Evolutionary conservation across 2,888 invertebrate species (phyloP), one percentile per base, ranked within the genome.

Genomic region (Ectemnius continuus): DNA sequence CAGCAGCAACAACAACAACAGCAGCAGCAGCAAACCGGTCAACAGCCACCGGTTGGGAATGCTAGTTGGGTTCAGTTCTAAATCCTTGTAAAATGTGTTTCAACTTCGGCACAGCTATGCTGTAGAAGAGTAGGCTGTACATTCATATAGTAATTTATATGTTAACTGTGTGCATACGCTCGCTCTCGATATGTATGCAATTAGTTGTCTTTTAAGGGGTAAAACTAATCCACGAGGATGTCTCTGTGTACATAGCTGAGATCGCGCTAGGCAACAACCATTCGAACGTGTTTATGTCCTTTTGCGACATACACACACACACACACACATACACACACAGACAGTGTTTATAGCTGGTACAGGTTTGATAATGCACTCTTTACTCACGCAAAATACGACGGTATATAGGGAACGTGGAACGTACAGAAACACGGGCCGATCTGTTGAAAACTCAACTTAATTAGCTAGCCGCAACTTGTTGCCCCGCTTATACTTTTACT

Each of bases 1-100:
- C 87, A 88, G 69, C 75, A 85, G 48, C 73, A 78, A 20, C 52
- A 47, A n/a, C 47, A 47, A n/a, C 47, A 47, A 47, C 47, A 47
- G 5, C 47, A 47, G 2, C 87, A 88, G 69, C 75, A 85, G 48
- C 73, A 78, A 23, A 81, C 84, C 48, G 76, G 83, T 20, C 76
- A 83, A 69, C 78, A 87, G 5, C 71, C 88, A 45, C 73, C 85
- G 56, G 75, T 84, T 18, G 80, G 86, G 14, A 91, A 91, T 83
- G 88, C 91, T 46, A 90, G 88, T 84, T 91, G 91, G 91, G 91
- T 91, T 74, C 91, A 91, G 80, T 91, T 91, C 79, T 91, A 91
- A 91, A 73, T 75, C 72, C 58, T 78, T 60, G 47, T 36, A 70
- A 69, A 52, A 66, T 73, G 63, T 76, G 70, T 76, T 78, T 68